Evolutionary conservation across 2,113 vertebrate species (phyloP), one percentile per base, ranked within the genome.

Genomic region (Otolemur garnettii): DNA sequence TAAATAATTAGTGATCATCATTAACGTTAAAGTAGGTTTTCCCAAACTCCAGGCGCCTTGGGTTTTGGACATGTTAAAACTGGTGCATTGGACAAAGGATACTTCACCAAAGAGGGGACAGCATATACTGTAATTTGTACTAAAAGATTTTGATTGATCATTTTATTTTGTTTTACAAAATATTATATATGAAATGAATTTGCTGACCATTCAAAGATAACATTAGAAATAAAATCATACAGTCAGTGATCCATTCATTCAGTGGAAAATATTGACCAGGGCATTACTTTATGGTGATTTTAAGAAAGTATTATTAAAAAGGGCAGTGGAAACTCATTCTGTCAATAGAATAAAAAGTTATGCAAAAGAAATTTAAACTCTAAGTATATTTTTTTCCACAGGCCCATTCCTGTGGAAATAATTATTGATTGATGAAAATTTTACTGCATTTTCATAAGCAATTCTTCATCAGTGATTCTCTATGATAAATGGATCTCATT

Each of bases 401-500:
- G 5, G 3, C 55, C 7, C 2, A 35, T 68, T 53, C 7, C 35
- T 38, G 12, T 30, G 2, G 11, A 94, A 86, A 93, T 90, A 87
- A 77, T 78, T 45, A 79, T 12, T 88, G 24, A 78, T 35, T 62
- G 12, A 92, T 71, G 12, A 74, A 92, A 86, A 85, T 4, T 24
- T 66, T 87, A 14, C 59, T 68, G 26, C 66, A 0, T 80, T 96
- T 91, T 94, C 50, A 74, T 17, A 5, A 92, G 21, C 86, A 85
- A 78, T 74, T 95, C 13, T 57, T 94, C 26, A 95, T 94, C 77
- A 94, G 62, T 35, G 95, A 86, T 71, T 80, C 93, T 83, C 24
- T 72, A 22, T 89, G 78, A 93, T 91, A 11, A 95, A 97, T 95
- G 75, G 59, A 42, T 66, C 28, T 85, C 93, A 90, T 72, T 75